Evolutionary conservation across 2,113 vertebrate species (phyloP).

Genomic region (Mustela lutreola): DNA sequence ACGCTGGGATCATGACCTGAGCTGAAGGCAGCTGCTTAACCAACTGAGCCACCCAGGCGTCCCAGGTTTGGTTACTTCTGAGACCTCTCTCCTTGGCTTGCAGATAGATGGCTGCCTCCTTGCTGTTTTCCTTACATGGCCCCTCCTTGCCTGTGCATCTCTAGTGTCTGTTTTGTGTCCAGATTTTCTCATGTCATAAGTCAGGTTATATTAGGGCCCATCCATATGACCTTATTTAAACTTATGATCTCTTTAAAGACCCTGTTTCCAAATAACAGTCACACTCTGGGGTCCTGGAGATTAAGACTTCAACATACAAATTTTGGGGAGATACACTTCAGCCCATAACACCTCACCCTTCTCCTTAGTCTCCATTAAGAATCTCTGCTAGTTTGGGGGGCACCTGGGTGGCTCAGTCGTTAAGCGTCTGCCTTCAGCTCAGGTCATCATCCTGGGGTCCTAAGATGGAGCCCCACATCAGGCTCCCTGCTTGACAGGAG

Average conservation of each 20-base stretch:
- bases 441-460: no score
- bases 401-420: no score
- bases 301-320: neutral
- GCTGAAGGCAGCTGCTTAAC: no score
- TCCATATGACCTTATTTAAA: neutral
- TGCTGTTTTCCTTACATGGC: neutral
- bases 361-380: neutral
- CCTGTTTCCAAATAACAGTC: neutral
- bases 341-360: neutral
- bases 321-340: neutral
- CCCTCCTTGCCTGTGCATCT: neutral
- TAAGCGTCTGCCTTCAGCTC: no score
- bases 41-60: no score
- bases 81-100: neutral
- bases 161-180: constrained; percentile 12
- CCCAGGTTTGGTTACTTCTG: neutral
- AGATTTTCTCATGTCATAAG: neutral
- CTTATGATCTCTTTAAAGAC: constrained; percentile 15
- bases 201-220: neutral
- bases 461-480: no score
- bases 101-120: neutral
- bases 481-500: no score
- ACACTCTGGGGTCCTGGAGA: neutral
- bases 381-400: neutral
- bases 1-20: no score